A percentile compares a stretch with the other conserved stretches of the same genome.
These are phyloP conservation scores for Hemibagrus wyckioides DNA, from an alignment of 2,113 vertebrate genomes.

Conservation along the genomic window DNA sequence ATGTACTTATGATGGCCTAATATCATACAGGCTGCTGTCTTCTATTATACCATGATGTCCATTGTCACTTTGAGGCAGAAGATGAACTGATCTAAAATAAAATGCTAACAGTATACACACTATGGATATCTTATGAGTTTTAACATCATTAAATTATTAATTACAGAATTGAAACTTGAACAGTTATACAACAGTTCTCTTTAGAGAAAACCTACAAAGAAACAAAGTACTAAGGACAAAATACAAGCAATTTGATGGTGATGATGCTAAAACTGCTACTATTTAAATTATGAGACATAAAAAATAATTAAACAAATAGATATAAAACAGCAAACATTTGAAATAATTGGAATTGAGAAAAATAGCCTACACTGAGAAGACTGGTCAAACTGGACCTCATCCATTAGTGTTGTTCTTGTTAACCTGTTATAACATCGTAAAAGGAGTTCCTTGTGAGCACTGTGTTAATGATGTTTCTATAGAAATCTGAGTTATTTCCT, in stretches of 20 bases:
- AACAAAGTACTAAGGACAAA: not conserved
- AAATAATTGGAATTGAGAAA: constrained; percentile 5
- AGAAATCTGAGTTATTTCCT: constrained; percentile 13
- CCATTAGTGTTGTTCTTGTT: constrained; percentile 18
- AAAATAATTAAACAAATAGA: not conserved
- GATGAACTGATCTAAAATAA: constrained; percentile 4
- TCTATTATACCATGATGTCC: not conserved
- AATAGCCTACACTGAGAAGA: not conserved
- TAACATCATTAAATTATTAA: not conserved
- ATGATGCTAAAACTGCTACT: not conserved
- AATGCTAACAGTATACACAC: not conserved
- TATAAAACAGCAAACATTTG: not conserved
- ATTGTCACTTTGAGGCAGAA: not conserved
- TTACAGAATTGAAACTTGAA: not conserved
- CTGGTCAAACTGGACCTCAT: not conserved
- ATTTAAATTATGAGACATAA: not conserved
- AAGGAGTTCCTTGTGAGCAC: not conserved
- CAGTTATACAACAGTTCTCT: not conserved
- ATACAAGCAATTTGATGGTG: not conserved
- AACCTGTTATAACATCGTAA: constrained; percentile 14
- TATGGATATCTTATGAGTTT: not conserved
- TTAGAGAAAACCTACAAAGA: not conserved
- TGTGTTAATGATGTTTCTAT: not conserved
- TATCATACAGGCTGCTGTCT: not conserved
- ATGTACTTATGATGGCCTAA: not conserved